Conservation (phyloP, 92 coral and sea anemone species). For the Epizoanthus ramosus region DNA sequence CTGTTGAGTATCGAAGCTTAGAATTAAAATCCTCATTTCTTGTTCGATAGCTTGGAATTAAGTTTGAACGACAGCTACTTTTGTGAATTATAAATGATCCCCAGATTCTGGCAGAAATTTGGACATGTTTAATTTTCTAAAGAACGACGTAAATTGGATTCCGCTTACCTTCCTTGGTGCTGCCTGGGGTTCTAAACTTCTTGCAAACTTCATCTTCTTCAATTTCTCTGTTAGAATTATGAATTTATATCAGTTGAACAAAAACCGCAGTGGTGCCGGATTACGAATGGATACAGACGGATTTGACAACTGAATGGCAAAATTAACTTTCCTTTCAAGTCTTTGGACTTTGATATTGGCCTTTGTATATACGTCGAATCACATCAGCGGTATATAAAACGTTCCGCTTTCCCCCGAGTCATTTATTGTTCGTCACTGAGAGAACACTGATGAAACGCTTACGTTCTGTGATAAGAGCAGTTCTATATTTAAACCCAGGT, state of each 20-base stretch:
- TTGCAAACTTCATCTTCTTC: conserved; percentile 7
- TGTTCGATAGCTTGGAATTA: background rate
- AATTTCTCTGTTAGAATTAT: conserved; percentile 14
- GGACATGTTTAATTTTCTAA: background rate
- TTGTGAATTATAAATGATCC: conserved; percentile 17
- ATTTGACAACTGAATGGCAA: conserved; percentile 43
- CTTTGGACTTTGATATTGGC: conserved; percentile 27
- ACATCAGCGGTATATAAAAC: conserved; percentile 15
- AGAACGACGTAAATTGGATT: background rate
- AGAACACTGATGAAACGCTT: background rate
- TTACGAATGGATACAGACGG: conserved; percentile 35
- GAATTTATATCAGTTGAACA: conserved; percentile 19
- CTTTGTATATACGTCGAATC: conserved; percentile 27
- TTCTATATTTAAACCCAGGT: background rate
- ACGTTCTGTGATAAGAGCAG: background rate
- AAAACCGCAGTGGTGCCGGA: conserved; percentile 20
- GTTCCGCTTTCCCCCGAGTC: conserved; percentile 13
- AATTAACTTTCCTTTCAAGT: conserved; percentile 39
- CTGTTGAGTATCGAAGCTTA: conserved; percentile 16
- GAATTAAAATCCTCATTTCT: background rate
- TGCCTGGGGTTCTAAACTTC: background rate
- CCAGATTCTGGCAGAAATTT: background rate
- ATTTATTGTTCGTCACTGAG: background rate
- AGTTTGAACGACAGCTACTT: background rate
- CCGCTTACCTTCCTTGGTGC: conserved; percentile 2